Percentiles rank a stretch among this genome's conserved stretches.
Evolutionary conservation across 2,888 invertebrate species (phyloP).

Genomic region (Salticus scenicus): DNA sequence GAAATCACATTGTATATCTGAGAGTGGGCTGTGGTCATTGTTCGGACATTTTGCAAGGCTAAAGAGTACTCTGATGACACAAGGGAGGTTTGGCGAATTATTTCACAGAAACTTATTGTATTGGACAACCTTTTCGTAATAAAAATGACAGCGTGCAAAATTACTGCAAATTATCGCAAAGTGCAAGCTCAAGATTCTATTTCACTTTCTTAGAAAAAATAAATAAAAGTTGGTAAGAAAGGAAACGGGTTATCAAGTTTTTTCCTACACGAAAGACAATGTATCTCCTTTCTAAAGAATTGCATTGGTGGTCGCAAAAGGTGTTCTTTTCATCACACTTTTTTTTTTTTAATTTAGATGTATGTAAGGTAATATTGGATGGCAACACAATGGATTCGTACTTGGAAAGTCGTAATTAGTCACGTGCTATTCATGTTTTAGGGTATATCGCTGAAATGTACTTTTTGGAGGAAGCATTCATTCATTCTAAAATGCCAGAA

Average conservation of each 20-base stretch:
- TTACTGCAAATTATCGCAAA: conserved; percentile 3
- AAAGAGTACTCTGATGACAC: neutral
- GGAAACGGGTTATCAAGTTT: neutral
- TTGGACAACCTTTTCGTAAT: neutral
- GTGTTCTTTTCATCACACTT: no score
- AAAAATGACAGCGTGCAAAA: neutral
- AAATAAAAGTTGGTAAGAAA: neutral
- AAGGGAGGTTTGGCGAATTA: neutral
- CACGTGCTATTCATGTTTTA: neutral
- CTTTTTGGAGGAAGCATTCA: no score
- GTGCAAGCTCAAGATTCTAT: neutral
- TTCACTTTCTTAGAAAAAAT: neutral
- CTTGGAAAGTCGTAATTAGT: conserved; percentile 1
- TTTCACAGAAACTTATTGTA: neutral
- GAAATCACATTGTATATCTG: neutral
- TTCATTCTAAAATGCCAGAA: no score
- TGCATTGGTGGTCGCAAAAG: neutral
- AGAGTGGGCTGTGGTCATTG: conserved; percentile 7
- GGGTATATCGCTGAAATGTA: no score
- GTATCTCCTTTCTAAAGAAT: neutral
- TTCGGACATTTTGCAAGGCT: neutral
- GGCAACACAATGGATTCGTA: neutral
- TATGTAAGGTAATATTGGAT: neutral
- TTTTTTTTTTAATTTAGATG: neutral
- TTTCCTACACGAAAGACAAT: neutral